Base-by-base conservation (phyloP, 2,797 vertebrate species). In the Gallirallus australis region DNA sequence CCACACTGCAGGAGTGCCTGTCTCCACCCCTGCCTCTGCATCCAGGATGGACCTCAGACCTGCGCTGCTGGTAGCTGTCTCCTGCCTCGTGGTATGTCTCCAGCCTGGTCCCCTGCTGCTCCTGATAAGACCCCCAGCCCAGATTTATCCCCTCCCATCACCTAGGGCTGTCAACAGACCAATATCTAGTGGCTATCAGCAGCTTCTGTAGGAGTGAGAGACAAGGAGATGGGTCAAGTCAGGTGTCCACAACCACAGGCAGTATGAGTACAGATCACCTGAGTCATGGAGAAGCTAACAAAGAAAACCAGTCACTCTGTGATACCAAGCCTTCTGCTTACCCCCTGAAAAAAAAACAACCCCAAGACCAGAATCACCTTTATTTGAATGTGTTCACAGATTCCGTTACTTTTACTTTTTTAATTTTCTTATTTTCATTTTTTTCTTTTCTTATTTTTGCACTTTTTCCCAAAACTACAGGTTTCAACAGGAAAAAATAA, bases 1-100 rank as follows among this genome's bases (percentile, higher is more conserved):
- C 35, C 50, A 25, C 0, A 3, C 0, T 24, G 47, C n/a, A 53
- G 39, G 23, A 59, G 23, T 15, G 50, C 33, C 0, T 0, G 40
- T 18, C 40, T 47, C n/a, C 61, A 82, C 56, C 30, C 39, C 54
- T 59, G 27, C 31, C 14, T 59, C 50, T 12, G 6, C n/a, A 28
- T 78, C 35, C 6, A 2, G 27, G 15, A 42, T 8, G 30, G 71
- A 63, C 24, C 15, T 57, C 1, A 0, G 64, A 71, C 24, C 5
- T 21, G 40, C 0, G 2, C 47, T 53, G 31, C 12, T 28, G 30
- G 39, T 18, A 60, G 30, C 54, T 30, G 16, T 28, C 59, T 66
- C 64, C 48, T 31, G 13, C 12, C 31, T 30, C 13, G 2, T 59
- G 4, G 1, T 8, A 28, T 3, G 8, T 21, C 27, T 50, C 53